Conservation (phyloP, 2,888 invertebrate genomes). For the Catocala nupta region DNA sequence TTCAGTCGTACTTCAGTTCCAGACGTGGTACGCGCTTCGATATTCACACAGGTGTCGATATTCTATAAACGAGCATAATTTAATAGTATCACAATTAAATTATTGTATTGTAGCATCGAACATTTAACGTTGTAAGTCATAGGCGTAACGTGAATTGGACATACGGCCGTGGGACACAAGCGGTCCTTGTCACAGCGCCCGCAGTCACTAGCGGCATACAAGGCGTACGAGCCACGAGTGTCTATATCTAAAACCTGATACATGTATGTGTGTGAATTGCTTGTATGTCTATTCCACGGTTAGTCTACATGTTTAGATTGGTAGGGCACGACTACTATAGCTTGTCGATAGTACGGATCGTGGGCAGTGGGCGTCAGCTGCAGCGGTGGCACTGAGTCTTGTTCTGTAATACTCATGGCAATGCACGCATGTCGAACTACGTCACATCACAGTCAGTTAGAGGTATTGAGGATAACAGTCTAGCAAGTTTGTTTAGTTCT, state of each 20-base stretch:
- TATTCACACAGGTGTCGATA: slow-evolving; percentile 26
- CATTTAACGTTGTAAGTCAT: slow-evolving; percentile 41
- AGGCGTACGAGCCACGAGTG: slow-evolving; percentile 57
- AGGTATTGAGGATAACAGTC: slow-evolving; percentile 66
- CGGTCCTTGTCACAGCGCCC: slow-evolving; percentile 4
- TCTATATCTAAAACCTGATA: slow-evolving; percentile 53
- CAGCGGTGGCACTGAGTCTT: slow-evolving; percentile 53
- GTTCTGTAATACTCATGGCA: slow-evolving; percentile 75
- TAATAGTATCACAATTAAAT: slow-evolving; percentile 47
- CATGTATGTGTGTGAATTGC: slow-evolving; percentile 32
- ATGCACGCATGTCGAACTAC: slow-evolving; percentile 73
- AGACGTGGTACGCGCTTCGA: slow-evolving; percentile 36
- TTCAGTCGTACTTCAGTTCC: slow-evolving; percentile 46
- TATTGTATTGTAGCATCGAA: slow-evolving; percentile 44
- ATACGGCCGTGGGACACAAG: slow-evolving; percentile 46
- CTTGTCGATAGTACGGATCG: slow-evolving; percentile 46
- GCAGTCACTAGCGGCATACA: slow-evolving; percentile 7
- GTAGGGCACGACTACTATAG: slow-evolving; percentile 45
- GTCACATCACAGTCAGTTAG: slow-evolving; percentile 80
- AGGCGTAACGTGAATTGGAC: slow-evolving; percentile 58
- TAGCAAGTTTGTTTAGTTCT: slow-evolving; percentile 79
- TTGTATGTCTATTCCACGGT: slow-evolving; percentile 63
- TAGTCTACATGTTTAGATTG: slow-evolving; percentile 42
- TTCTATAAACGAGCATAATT: slow-evolving; percentile 50
- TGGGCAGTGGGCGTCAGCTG: slow-evolving; percentile 54